Evolutionary conservation across 2,888 invertebrate species (phyloP), one percentile per base, ranked within the genome.

Genomic region (Melieria crassipennis): DNA sequence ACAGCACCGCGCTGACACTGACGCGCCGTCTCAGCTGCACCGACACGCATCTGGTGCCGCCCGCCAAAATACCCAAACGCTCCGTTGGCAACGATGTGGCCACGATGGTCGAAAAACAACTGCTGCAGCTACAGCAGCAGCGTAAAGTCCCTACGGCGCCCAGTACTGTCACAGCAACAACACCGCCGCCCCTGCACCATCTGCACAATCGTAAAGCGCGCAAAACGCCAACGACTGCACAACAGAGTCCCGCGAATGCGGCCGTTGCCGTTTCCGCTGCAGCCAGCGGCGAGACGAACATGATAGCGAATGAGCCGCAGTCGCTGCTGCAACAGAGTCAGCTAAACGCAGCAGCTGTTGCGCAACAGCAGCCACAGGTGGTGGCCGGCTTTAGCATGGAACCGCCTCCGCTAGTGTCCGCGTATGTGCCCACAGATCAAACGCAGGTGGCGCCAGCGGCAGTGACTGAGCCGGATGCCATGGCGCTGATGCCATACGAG

Each of bases 21-120:
- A 67, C 63, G 61, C 72, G 76, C 42, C 77, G 77, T 55, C 70
- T 73, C 5, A 76, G 76, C 43, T 55, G 63, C 65, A 48, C 69
- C 16, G 74, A 73, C 7, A 60, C 69, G 0, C 75, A 78, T 42
- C n/a, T 73, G 13, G 70, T 74, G 11, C 62, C 75, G 10, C 71
- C 75, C 9, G 42, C 74, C 3, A 68, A 72, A 30, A 30, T 30
- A 30, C 30, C 30, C 30, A 30, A 71, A 10, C 73, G 69, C 7
- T 73, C 75, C 52, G 64, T 61, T 68, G 47, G 64, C 11, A 64
- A 56, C 7, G 70, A 71, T 48, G 71, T 68, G 65, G 5, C 71
- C 52, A 30, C 30, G 30, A 30, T 30, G 30, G 30, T 30, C 30
- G 30, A 30, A 30, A 30, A 30, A n/a, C 72, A 68, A 30, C 45